Percentiles rank a stretch among this genome's conserved stretches.
phyloP scores from a whole-genome alignment of 2,113 vertebrate species.

The Chaetops frenatus region DNA sequence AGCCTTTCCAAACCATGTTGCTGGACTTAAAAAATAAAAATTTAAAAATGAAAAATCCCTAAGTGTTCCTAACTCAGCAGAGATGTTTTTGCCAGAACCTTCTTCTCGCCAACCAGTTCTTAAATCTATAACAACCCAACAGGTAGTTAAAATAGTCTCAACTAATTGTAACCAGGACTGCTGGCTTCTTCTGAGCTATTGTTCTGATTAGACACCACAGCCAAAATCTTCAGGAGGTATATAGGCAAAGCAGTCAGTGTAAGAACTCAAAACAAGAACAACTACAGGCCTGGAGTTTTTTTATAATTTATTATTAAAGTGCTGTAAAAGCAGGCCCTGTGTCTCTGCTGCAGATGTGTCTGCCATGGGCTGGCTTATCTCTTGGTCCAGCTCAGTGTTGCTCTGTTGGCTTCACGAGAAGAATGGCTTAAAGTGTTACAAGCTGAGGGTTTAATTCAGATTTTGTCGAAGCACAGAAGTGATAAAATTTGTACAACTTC shows the following conservation, averaged over 20 bases:
- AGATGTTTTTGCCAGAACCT: neutral
- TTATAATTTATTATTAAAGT: neutral
- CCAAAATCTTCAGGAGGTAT: constrained; percentile 12
- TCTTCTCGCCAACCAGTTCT: neutral
- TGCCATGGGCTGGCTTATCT: rapidly evolving
- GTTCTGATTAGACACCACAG: neutral
- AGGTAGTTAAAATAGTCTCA: constrained; percentile 48
- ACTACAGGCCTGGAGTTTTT: neutral
- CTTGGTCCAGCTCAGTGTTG: neutral
- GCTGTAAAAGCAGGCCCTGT: constrained; percentile 19
- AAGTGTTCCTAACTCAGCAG: neutral
- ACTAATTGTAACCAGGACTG: constrained; percentile 54
- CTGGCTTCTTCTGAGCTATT: constrained; percentile 5
- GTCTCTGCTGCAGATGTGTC: constrained; percentile 46
- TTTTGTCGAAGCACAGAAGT: neutral
- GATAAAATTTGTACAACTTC: neutral
- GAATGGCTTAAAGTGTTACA: neutral
- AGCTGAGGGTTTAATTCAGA: neutral
- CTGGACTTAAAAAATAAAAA: neutral
- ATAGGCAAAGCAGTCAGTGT: neutral
- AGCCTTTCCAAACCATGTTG: neutral
- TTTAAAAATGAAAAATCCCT: neutral
- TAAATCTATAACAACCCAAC: constrained; percentile 25
- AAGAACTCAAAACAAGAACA: constrained; percentile 15
- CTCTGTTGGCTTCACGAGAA: neutral